Evolutionary conservation across 2,113 vertebrate species (phyloP), one percentile per base, ranked within the genome.

Genomic region (Rhinichthys klamathensis): DNA sequence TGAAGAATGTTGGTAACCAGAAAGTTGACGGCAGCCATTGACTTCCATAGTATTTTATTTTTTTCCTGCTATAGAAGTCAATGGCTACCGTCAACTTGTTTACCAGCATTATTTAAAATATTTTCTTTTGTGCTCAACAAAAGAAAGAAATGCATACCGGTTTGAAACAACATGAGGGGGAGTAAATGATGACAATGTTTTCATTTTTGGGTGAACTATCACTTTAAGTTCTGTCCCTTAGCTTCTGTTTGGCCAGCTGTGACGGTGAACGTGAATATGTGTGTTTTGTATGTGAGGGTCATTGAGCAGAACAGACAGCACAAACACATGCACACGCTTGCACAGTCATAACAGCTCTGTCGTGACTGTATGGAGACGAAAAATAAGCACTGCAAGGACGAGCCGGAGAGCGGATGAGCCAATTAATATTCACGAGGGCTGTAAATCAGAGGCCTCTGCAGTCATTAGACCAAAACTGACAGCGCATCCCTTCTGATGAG

Each of bases 391-490:
- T 85, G 65, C 56, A 46, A 79, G 83, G 84, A 21, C 41, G 32
- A 15, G 72, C 38, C 25, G 61, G 44, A 82, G 44, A 41, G 63
- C 15, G 69, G 65, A 80, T 72, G 18, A 44, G 58, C 38, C 38
- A 25, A 70, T 88, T 75, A 83, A 83, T 87, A 88, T 88, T 88
- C 80, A 87, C 74, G 9, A 72, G 32, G 61, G 65, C 78, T 56
- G 44, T 69, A 65, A 82, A 85, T 83, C 83, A 87, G 67, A 75
- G 49, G 58, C 15, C 18, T 51, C 44, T 60, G 58, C 61, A 70
- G 65, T 27, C 75, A 84, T 84, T n/a, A 61, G 23, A 44, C 23
- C 54, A 27, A 5, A 49, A 30, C 46, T 51, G 32, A 2, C 21
- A 23, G 11, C 2, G 23, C 18, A 23, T 73, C 38, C 70, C 15